Conservation (phyloP, 2,113 vertebrate genomes). For the Pagrus major region DNA sequence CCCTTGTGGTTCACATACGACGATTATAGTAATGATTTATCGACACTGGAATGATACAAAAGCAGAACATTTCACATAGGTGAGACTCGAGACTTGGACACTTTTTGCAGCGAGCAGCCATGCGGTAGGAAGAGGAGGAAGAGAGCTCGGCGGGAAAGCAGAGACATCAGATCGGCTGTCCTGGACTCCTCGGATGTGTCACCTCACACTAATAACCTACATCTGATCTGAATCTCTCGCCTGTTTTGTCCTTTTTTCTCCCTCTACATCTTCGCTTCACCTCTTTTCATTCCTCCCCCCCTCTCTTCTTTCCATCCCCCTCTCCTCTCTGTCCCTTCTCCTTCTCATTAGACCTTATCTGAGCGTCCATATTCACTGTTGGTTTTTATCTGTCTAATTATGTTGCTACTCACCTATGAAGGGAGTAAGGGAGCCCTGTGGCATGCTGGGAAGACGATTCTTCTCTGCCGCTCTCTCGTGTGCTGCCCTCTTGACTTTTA, state of each 20-base stretch:
- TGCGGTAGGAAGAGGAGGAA: background rate
- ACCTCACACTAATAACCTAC: slow-evolving; percentile 68
- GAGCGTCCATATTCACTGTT: slow-evolving; percentile 70
- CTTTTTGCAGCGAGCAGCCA: slow-evolving; percentile 10
- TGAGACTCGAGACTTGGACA: background rate
- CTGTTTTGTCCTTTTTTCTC: slow-evolving; percentile 14
- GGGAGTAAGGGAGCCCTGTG: slow-evolving; percentile 54
- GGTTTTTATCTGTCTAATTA: slow-evolving; percentile 86
- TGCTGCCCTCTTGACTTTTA: slow-evolving; percentile 69
- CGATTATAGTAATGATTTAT: background rate
- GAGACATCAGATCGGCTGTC: slow-evolving; percentile 50
- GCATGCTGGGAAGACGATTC: slow-evolving; percentile 68
- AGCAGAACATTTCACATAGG: background rate
- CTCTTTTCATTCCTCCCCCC: slow-evolving; percentile 15
- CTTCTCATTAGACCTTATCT: slow-evolving; percentile 85
- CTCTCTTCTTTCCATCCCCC: slow-evolving; percentile 16
- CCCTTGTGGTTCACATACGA: background rate
- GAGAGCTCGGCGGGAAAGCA: background rate
- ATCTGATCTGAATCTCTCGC: slow-evolving; percentile 58
- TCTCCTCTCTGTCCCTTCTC: slow-evolving; percentile 47
- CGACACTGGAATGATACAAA: background rate
- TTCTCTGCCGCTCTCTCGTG: slow-evolving; percentile 42
- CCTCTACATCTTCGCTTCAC: background rate
- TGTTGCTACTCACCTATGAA: slow-evolving; percentile 81
- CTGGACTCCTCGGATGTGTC: slow-evolving; percentile 58